These are phyloP conservation scores for Agrilus biguttatus DNA, from an alignment of 2,888 invertebrate species.

Conservation along the genomic window DNA sequence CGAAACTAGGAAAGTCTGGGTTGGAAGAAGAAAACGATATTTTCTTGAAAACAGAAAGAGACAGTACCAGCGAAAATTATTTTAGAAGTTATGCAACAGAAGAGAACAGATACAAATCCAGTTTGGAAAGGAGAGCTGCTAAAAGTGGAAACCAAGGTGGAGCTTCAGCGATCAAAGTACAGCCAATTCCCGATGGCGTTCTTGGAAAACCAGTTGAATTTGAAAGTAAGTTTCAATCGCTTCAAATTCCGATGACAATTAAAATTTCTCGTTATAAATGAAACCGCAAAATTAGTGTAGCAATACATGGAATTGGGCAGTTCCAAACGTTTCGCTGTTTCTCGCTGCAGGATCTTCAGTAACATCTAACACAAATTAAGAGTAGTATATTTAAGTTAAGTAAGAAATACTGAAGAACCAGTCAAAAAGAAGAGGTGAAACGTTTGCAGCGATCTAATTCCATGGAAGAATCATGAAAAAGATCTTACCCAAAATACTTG, in stretches of 20 bases:
- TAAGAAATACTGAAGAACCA: no score
- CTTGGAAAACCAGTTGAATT: slow-evolving; percentile 90
- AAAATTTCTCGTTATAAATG: no score
- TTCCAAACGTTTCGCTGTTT: background rate
- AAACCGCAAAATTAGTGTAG: no score
- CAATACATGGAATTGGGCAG: background rate
- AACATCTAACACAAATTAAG: no score
- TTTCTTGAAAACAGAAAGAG: slow-evolving; percentile 17
- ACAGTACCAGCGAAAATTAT: slow-evolving; percentile 16
- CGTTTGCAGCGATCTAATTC: background rate
- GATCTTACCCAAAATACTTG: no score
- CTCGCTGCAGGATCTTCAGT: background rate
- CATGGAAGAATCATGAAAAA: no score
- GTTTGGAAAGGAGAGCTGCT: slow-evolving; percentile 14
- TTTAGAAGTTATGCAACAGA: slow-evolving; percentile 21
- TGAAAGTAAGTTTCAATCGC: slow-evolving; percentile 55
- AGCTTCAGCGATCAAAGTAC: slow-evolving; percentile 73
- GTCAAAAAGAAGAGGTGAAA: no score
- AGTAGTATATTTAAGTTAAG: no score
- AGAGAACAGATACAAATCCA: slow-evolving; percentile 15
- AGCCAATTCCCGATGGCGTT: slow-evolving; percentile 71
- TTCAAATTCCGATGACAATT: no score
- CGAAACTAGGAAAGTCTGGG: slow-evolving; percentile 22
- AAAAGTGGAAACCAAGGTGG: slow-evolving; percentile 49
- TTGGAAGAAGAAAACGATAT: slow-evolving; percentile 24